Percentiles rank a stretch among this genome's conserved stretches.
phyloP scores from a whole-genome alignment of 92 coral and sea anemone species.

The Porites cylindrica region DNA sequence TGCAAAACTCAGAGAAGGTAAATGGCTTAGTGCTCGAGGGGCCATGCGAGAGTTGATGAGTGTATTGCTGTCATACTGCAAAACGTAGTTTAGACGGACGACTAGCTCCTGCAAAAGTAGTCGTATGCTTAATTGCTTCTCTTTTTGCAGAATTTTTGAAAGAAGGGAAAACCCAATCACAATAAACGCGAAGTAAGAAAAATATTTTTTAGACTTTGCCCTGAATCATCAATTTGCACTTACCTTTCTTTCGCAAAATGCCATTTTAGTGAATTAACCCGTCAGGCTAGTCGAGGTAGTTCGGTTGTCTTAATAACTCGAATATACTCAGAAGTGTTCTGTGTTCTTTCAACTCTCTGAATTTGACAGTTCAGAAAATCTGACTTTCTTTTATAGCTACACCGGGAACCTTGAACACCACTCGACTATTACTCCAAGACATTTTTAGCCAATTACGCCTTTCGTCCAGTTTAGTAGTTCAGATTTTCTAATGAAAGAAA shows the following conservation, averaged over 20 bases:
- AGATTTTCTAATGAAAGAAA: background rate
- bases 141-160: too few species aligned
- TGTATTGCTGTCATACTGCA: too few species aligned
- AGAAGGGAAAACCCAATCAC: background rate
- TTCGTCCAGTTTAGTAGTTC: conserved; percentile 33
- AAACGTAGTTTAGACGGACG: too few species aligned
- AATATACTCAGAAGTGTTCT: background rate
- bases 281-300: background rate
- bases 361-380: background rate
- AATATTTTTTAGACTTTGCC: background rate
- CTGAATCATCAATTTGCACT: background rate
- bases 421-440: background rate
- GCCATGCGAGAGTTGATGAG: too few species aligned
- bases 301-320: background rate
- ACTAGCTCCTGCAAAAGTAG: too few species aligned
- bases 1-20: too few species aligned
- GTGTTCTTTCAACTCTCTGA: background rate
- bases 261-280: background rate
- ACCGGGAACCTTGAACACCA: background rate
- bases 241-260: conserved; percentile 18
- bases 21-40: too few species aligned
- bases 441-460: conserved; percentile 43
- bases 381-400: conserved; percentile 30
- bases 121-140: too few species aligned
- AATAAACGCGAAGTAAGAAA: too few species aligned